A percentile compares a stretch with the other conserved stretches of the same genome.
Conservation (phyloP, 2,113 vertebrate species). For the Oryzias javanicus region DNA sequence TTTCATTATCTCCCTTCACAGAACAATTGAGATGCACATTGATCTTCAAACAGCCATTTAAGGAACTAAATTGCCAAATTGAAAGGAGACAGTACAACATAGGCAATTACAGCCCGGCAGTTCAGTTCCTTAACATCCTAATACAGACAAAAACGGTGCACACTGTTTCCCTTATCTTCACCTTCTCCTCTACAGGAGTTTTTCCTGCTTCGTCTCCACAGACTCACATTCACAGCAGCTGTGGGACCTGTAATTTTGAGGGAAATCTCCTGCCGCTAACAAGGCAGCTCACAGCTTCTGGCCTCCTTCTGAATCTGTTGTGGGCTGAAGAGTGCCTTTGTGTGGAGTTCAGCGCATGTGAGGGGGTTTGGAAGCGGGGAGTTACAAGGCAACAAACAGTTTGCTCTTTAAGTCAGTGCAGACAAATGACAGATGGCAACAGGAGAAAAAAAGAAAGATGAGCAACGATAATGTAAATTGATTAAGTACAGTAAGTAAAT, state of each 20-base stretch:
- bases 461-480: too few species aligned
- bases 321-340: constrained; percentile 20
- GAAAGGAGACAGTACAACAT: constrained; percentile 23
- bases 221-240: constrained; percentile 10
- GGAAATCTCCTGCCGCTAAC: constrained; percentile 11
- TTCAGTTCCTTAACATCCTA: constrained; percentile 30
- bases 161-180: not conserved
- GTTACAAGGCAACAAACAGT: too few species aligned
- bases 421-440: too few species aligned
- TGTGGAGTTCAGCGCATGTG: not conserved
- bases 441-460: too few species aligned
- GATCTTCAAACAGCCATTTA: constrained; percentile 53
- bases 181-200: not conserved
- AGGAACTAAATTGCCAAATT: constrained; percentile 29
- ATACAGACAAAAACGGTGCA: constrained; percentile 5
- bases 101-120: constrained; percentile 26
- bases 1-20: constrained; percentile 35
- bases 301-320: constrained; percentile 23
- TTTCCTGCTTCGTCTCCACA: constrained; percentile 3
- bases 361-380: too few species aligned
- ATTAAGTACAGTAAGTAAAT: too few species aligned
- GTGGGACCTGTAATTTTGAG: constrained; percentile 40
- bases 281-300: constrained; percentile 26
- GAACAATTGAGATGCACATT: constrained; percentile 28
- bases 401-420: too few species aligned